These are phyloP conservation scores for Dysdera silvatica DNA, from an alignment of 1,140 invertebrate species.

Conservation along the genomic window DNA sequence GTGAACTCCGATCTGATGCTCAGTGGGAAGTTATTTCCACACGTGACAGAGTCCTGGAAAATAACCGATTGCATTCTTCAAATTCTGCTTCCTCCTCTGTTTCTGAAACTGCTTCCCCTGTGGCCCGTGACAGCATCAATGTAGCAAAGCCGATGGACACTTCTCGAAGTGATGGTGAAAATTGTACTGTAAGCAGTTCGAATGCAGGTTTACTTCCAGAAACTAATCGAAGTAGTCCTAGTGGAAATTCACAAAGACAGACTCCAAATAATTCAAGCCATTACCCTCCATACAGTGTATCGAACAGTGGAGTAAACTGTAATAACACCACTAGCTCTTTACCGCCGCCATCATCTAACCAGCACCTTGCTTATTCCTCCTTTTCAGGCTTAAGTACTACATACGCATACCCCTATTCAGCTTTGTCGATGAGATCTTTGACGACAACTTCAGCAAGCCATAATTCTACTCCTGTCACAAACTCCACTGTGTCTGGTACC, in stretches of 20 bases:
- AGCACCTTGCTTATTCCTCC: constrained; percentile 16
- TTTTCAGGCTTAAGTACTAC: constrained; percentile 32
- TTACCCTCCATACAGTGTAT: constrained; percentile 26
- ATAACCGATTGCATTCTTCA: background rate
- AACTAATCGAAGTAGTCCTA: constrained; percentile 14
- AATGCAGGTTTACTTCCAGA: background rate
- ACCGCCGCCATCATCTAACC: constrained; percentile 34
- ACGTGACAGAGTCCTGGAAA: constrained; percentile 10
- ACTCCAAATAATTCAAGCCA: constrained; percentile 20
- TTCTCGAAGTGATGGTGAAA: background rate
- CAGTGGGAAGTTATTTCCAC: constrained; percentile 23
- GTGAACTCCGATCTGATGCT: too few species aligned
- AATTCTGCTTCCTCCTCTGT: constrained; percentile 30
- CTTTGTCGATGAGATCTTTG: constrained; percentile 49
- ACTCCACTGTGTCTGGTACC: constrained; percentile 38
- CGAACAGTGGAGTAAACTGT: constrained; percentile 20
- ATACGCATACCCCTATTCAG: constrained; percentile 56
- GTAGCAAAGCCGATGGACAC: constrained; percentile 10
- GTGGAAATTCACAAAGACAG: constrained; percentile 22
- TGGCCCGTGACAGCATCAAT: constrained; percentile 13
- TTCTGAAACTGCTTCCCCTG: constrained; percentile 25
- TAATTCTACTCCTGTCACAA: constrained; percentile 46
- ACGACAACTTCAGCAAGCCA: constrained; percentile 42
- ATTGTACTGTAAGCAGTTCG: constrained; percentile 13
- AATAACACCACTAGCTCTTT: constrained; percentile 35